Evolutionary conservation across 2,113 vertebrate species (phyloP).

Genomic region (Prietella phreatophila): DNA sequence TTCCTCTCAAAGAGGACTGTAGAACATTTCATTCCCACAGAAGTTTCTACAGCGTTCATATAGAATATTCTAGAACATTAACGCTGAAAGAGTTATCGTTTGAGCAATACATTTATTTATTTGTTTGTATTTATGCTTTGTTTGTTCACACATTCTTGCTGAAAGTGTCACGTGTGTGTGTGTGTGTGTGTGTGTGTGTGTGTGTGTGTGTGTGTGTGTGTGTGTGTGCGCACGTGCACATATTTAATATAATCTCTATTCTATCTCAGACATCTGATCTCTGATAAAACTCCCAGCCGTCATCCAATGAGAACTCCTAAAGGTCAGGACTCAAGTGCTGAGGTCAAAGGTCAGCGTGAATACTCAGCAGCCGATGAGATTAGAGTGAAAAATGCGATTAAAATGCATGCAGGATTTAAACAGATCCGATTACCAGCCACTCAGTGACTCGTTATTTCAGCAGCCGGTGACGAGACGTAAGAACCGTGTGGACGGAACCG

Average conservation of each 20-base stretch:
- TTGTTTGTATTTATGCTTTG: background rate
- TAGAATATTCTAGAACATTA: background rate
- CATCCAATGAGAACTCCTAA: constrained; percentile 61
- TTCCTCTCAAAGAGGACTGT: background rate
- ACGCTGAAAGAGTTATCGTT: background rate
- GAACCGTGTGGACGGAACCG: constrained; percentile 17
- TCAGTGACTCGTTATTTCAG: background rate
- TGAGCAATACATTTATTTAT: background rate
- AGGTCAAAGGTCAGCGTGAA: constrained; percentile 67
- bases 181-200: constrained; percentile 14
- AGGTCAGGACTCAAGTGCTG: constrained; percentile 72
- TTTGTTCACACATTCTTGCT: background rate
- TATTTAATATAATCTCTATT: constrained; percentile 2
- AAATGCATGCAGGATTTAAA: constrained; percentile 12
- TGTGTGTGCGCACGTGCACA: background rate
- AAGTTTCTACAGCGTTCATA: background rate
- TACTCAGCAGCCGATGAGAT: background rate
- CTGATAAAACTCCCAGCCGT: constrained; percentile 40
- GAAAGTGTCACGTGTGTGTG: background rate
- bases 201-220: background rate
- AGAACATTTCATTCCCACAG: background rate
- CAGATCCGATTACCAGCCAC: constrained; percentile 1
- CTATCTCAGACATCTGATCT: constrained; percentile 6
- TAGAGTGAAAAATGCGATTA: constrained; percentile 14
- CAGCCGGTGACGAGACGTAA: constrained; percentile 69